Conservation (phyloP, 2,113 vertebrate species). For the Entomyzon cyanotis region DNA sequence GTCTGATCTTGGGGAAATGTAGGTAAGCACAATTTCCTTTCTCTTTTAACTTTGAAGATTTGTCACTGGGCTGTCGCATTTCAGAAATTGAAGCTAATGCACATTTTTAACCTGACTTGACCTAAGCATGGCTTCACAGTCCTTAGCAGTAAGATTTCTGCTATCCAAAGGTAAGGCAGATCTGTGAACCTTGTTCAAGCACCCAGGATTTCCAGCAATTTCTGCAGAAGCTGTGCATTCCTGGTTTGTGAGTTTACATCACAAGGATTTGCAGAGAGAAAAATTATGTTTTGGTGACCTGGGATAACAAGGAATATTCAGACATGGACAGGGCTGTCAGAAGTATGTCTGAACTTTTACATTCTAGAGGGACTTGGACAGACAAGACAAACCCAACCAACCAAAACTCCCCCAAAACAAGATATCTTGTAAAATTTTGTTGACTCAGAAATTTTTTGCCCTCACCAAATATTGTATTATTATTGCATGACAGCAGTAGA, state of each 20-base stretch:
- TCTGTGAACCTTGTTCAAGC: neutral
- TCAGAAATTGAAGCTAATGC: neutral
- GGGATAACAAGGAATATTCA: neutral
- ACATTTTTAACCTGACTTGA: neutral
- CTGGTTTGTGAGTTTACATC: neutral
- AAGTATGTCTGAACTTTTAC: neutral
- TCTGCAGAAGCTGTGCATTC: neutral
- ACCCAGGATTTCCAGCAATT: neutral
- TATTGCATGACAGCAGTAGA: neutral
- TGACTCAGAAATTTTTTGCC: neutral
- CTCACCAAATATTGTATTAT: neutral
- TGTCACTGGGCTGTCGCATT: neutral
- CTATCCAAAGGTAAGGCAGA: neutral
- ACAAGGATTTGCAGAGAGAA: neutral
- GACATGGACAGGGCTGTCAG: neutral
- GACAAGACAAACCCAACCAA: neutral
- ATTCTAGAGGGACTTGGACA: neutral
- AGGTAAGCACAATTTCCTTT: neutral
- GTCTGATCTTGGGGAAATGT: neutral
- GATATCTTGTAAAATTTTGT: neutral
- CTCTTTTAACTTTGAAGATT: neutral
- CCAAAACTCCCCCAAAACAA: neutral
- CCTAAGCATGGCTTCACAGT: neutral
- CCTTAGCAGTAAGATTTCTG: neutral
- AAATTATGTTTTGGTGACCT: neutral